Conservation (phyloP, 2,113 vertebrate genomes). For the Rostratula benghalensis region DNA sequence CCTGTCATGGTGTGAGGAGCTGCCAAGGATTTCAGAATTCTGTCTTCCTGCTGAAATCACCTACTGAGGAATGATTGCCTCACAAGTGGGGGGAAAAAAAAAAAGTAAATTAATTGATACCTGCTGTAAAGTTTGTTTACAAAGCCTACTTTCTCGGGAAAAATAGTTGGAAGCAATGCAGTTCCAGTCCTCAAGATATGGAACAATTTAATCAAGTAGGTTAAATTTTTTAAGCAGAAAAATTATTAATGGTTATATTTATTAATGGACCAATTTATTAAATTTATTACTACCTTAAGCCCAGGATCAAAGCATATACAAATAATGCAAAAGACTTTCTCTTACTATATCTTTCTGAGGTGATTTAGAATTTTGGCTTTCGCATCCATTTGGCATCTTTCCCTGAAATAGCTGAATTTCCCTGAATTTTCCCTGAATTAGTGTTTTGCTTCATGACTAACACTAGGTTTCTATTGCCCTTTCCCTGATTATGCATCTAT, state of each 20-base stretch:
- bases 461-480: not conserved
- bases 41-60: not conserved
- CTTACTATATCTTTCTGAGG: not conserved
- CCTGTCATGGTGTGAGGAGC: not conserved
- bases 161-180: not conserved
- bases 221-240: too few relatives aligned
- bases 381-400: not conserved
- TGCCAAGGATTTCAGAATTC: not conserved
- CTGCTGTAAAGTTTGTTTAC: not conserved
- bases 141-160: not conserved
- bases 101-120: not conserved
- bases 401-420: not conserved
- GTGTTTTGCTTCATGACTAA: rapidly evolving
- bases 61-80: not conserved
- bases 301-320: not conserved
- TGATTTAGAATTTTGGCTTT: not conserved
- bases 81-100: not conserved
- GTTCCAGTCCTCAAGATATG: not conserved
- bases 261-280: too few relatives aligned
- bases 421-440: too few relatives aligned
- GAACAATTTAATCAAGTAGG: not conserved
- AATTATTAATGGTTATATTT: too few relatives aligned
- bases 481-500: not conserved
- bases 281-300: not conserved
- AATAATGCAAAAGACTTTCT: not conserved